Evolutionary conservation across 1,140 invertebrate genomes (phyloP), one percentile per base, ranked within the genome.

Genomic region (Frieseomelitta varia): DNA sequence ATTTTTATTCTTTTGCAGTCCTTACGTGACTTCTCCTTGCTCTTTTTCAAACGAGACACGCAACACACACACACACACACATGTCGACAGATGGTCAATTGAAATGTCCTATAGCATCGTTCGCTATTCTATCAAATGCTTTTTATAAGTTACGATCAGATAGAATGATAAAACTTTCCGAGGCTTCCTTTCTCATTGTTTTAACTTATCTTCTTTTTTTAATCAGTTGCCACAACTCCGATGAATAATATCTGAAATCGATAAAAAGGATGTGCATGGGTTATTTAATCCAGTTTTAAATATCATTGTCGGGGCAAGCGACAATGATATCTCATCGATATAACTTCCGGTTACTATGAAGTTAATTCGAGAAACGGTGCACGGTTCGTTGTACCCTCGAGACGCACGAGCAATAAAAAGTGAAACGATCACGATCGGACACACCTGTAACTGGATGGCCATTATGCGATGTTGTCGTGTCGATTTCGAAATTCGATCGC

Each of bases 401-500:
- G 61, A 30, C 27, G 24, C 27, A 27, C 14, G 61, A 68, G 63
- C 21, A 68, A 68, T 19, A 79, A 63, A 71, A 83, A 69, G 67
- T 58, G 75, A 79, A 79, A 71, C 81, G 56, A 72, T 79, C 75
- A 47, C 55, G 53, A 84, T 84, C 73, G 82, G 61, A 77, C 90
- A 89, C 87, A 90, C 88, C 89, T 87, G 87, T 89, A 91, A 92
- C 88, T 86, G 84, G 88, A 79, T 89, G 90, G 90, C 90, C 91
- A 92, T 93, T 91, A 91, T 92, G 65, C 81, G 87, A 82, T 85
- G 61, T 88, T 82, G 90, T 74, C 84, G 89, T 93, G 91, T 93
- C 91, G 89, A 91, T 93, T 92, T 92, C 90, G 92, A 91, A 92
- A 91, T 90, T 90, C 89, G 87, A 91, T 91, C 92, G 90, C 85